Evolutionary conservation across 1,140 invertebrate genomes (phyloP), one percentile per base, ranked within the genome.

Genomic region (Drosophila pallidifrons): DNA sequence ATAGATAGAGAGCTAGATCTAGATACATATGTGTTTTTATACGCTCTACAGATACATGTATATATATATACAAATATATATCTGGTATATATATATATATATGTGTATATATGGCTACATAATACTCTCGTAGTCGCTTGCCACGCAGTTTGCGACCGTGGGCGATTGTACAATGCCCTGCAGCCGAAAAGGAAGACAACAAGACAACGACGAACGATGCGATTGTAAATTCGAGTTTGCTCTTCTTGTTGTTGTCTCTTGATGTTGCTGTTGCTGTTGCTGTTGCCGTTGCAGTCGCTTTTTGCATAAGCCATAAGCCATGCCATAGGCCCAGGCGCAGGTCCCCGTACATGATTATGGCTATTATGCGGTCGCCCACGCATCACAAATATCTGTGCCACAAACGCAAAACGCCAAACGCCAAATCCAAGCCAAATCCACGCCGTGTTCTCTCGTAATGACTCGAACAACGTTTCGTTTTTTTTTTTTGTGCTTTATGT

Each of bases 81-180:
- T 49, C n/a, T 59, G 25, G 3, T 4, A 4, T 4, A 4, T 30
- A 32, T 32, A 20, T 25, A 41, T 8, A 45, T 55, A 32, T 10
- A 2, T 5, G 13, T 35, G 28, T n/a, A 32, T 55, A 47, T 35
- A 8, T 8, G 16, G 11, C 16, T 20, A 58, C 30, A 66, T 38
- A 43, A 54, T 38, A 51, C 46, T 46, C n/a, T 57, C 38, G 38
- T 32, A 28, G 11, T 35, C 13, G 28, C 35, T 35, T 32, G 16
- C 43, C 30, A 57, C 15, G 30, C 60, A 10, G 57, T 32, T 38
- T 38, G 1, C 65, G 54, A 61, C 65, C 72, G 76, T 78, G 76
- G 76, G 76, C 72, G 76, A 65, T 60, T 78, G 25, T 67, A 67
- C 49, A 77, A 73, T 73, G 66, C 76, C 76, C 76, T 78, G 66